Percentiles rank a stretch among this genome's conserved stretches.
Conservation (phyloP, 2,797 vertebrate genomes). For the Cygnus olor region DNA sequence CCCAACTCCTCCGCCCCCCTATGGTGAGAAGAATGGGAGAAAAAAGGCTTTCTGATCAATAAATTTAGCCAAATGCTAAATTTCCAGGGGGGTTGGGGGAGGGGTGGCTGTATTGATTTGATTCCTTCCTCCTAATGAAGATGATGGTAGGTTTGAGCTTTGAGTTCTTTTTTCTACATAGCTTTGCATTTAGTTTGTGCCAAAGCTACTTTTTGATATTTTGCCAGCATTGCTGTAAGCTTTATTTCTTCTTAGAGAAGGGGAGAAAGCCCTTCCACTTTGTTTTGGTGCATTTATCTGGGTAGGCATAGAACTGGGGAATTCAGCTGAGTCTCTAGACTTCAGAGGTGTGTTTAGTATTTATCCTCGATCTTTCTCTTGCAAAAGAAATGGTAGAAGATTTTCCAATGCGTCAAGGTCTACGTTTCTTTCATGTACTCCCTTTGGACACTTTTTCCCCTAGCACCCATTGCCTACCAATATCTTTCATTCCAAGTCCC, state of each 20-base stretch:
- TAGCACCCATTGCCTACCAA: not conserved
- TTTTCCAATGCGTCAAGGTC: not conserved
- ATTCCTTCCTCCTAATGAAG: not conserved
- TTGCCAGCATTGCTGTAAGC: not conserved
- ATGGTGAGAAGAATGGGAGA: not conserved
- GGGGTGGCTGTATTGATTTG: not conserved
- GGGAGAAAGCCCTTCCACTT: not conserved
- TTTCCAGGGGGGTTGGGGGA: not conserved
- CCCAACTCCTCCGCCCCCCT: not conserved
- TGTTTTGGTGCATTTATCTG: not conserved
- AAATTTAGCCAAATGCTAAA: not conserved
- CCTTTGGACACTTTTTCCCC: not conserved
- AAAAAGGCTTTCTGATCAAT: not conserved
- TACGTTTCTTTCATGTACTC: not conserved
- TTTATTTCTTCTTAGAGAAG: not conserved
- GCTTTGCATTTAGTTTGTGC: not conserved
- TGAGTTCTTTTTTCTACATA: not conserved
- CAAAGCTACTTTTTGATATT: not conserved
- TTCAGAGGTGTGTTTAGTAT: not conserved
- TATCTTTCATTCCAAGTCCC: not conserved
- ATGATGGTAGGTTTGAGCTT: not conserved
- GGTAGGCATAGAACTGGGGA: not conserved
- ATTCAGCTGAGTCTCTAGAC: not conserved
- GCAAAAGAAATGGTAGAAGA: not conserved
- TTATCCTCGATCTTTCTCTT: not conserved